Conservation (phyloP, 2,797 vertebrate genomes). For the Geotrypetes seraphini region DNA sequence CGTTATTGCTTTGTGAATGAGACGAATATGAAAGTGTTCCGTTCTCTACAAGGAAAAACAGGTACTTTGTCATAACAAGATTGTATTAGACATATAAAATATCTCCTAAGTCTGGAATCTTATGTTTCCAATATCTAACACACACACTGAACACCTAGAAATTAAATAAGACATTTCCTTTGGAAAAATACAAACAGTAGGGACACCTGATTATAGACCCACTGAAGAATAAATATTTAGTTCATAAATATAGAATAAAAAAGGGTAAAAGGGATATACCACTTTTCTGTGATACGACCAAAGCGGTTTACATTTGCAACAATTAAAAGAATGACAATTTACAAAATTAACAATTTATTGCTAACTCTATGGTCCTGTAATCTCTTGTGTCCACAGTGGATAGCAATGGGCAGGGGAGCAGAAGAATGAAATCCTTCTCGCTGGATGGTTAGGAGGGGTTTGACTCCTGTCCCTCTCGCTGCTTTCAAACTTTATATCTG, state of each 20-base stretch:
- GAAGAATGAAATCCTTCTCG: background rate
- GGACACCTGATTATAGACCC: conserved; percentile 28
- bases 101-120: background rate
- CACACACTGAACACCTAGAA: conserved; percentile 4
- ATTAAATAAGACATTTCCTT: conserved; percentile 24
- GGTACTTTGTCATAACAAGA: background rate
- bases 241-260: conserved; percentile 35
- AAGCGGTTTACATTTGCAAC: background rate
- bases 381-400: background rate
- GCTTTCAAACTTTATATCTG: no score
- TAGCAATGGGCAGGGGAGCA: background rate
- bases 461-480: no score
- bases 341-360: conserved; percentile 53
- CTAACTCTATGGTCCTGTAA: conserved; percentile 20
- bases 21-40: background rate
- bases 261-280: background rate
- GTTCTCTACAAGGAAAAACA: background rate
- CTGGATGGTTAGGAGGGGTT: background rate
- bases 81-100: background rate
- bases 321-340: conserved; percentile 28
- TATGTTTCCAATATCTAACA: background rate
- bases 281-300: no score
- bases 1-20: background rate
- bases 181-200: conserved; percentile 38
- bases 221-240: conserved; percentile 21